These are phyloP conservation scores for Brachynemurus nebulosus DNA, from an alignment of 2,888 invertebrate species.

Conservation along the genomic window DNA sequence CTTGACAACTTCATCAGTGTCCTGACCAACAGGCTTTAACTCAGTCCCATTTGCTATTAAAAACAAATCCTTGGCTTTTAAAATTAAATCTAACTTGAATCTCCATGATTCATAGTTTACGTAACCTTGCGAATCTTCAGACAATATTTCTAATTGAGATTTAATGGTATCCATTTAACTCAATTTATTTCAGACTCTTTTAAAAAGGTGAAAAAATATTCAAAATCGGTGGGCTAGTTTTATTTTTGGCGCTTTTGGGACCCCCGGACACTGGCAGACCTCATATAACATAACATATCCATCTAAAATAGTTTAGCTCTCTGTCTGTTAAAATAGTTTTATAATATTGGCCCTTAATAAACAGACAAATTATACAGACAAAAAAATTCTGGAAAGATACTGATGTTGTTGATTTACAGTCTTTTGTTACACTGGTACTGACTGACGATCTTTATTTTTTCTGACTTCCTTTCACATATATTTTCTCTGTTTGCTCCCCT, in stretches of 20 bases:
- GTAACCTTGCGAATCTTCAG: slow-evolving; percentile 16
- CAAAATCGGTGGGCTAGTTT: no score
- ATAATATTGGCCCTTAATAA: no score
- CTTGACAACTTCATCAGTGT: slow-evolving; percentile 11
- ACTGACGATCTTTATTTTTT: background rate
- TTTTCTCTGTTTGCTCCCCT: background rate
- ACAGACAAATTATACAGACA: no score
- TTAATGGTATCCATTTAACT: slow-evolving; percentile 19
- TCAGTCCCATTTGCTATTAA: slow-evolving; percentile 15
- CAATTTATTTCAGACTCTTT: no score
- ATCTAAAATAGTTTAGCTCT: no score
- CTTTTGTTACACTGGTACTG: background rate
- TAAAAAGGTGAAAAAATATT: no score
- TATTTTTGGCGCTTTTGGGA: no score
- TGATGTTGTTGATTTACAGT: no score
- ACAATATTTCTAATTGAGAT: slow-evolving; percentile 17
- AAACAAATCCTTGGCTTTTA: slow-evolving; percentile 18
- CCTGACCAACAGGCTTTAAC: slow-evolving; percentile 14
- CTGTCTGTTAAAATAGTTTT: no score
- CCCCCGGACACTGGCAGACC: no score
- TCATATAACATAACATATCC: no score
- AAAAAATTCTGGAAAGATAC: no score
- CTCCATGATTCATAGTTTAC: slow-evolving; percentile 20
- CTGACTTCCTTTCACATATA: background rate
- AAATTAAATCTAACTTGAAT: slow-evolving; percentile 19